phyloP scores from a whole-genome alignment of 2,797 vertebrate species.

The Diplodus puntazzo region DNA sequence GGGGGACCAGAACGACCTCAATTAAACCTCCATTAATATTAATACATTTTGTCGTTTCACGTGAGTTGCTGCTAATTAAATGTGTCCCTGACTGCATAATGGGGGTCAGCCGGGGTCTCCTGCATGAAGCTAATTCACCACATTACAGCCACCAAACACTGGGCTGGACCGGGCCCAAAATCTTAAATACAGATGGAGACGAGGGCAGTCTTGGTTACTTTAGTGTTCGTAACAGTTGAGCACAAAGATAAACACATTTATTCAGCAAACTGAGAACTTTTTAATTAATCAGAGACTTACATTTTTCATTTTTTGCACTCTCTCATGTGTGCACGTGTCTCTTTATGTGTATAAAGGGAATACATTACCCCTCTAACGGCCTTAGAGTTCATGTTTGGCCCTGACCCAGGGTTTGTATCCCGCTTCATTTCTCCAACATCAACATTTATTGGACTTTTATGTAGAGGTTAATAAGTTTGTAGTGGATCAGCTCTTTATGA shows the following conservation, averaged over 20 bases:
- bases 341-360: conserved; percentile 32
- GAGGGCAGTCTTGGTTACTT: conserved; percentile 26
- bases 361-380: conserved; percentile 27
- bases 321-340: conserved; percentile 17
- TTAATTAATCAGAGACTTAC: conserved; percentile 25
- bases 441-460: conserved; percentile 65
- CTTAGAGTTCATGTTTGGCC: conserved; percentile 38
- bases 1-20: conserved; percentile 81
- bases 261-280: conserved; percentile 27
- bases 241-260: conserved; percentile 11
- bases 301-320: conserved; percentile 21
- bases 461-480: conserved; percentile 67
- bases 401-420: conserved; percentile 34
- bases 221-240: conserved; percentile 12
- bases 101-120: conserved; percentile 75
- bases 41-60: conserved; percentile 84
- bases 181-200: conserved; percentile 58
- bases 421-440: conserved; percentile 47
- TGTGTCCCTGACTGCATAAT: conserved; percentile 81
- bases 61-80: conserved; percentile 84
- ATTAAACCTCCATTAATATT: conserved; percentile 86
- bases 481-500: conserved; percentile 60
- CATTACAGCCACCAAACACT: conserved; percentile 63
- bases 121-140: conserved; percentile 77
- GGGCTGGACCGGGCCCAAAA: conserved; percentile 22